These are phyloP conservation scores for Betta splendens DNA, from an alignment of 2,797 vertebrate genomes.

Conservation along the genomic window DNA sequence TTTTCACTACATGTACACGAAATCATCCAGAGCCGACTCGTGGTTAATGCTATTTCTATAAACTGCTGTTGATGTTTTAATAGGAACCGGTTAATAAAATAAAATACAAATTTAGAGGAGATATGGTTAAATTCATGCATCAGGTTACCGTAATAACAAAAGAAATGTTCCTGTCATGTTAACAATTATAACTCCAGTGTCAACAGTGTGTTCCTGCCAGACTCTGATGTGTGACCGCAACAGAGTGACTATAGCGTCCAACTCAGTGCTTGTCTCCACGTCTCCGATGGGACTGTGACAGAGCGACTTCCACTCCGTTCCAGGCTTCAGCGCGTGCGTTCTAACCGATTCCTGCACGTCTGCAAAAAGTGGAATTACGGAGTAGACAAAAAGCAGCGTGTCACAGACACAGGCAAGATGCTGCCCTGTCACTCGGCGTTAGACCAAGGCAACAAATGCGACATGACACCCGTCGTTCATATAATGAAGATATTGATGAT, in stretches of 20 bases:
- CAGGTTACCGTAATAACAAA: neutral
- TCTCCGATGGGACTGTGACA: constrained; percentile 34
- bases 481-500: constrained; percentile 85
- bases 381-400: constrained; percentile 66
- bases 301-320: constrained; percentile 22
- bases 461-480: constrained; percentile 78
- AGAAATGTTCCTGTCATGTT: neutral
- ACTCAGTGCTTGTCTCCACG: constrained; percentile 16
- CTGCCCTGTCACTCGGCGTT: constrained; percentile 78
- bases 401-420: constrained; percentile 75
- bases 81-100: too few species aligned
- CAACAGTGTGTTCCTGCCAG: constrained; percentile 7
- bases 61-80: too few species aligned
- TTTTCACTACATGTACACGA: too few species aligned
- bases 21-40: too few species aligned
- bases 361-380: constrained; percentile 67
- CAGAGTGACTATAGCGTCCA: constrained; percentile 7
- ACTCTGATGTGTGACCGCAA: constrained; percentile 13
- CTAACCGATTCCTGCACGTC: constrained; percentile 52
- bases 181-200: constrained; percentile 6
- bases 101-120: neutral
- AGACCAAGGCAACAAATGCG: constrained; percentile 70
- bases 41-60: too few species aligned
- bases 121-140: neutral
- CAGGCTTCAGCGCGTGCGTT: constrained; percentile 40